A percentile compares a stretch with the other conserved stretches of the same genome.
Conservation (phyloP, 2,797 vertebrate species). For the Parauchenoglanis ngamensis region DNA sequence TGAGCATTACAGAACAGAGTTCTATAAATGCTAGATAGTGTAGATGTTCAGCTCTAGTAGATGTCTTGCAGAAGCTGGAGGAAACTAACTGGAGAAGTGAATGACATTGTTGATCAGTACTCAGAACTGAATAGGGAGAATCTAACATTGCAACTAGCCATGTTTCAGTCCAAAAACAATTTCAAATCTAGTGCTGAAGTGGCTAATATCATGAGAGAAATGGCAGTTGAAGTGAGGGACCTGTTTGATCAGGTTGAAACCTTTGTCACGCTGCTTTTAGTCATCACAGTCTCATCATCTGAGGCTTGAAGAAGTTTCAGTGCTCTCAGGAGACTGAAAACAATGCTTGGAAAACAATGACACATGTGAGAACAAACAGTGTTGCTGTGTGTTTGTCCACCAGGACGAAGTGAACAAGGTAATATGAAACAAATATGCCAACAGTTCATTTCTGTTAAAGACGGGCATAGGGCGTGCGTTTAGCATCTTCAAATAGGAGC, state of each 20-base stretch:
- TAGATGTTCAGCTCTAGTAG: conserved; percentile 44
- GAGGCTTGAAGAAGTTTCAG: background rate
- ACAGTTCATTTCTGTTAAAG: too few relatives aligned
- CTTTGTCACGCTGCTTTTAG: conserved; percentile 34
- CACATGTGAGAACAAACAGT: too few relatives aligned
- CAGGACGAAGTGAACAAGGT: too few relatives aligned
- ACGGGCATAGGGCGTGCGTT: too few relatives aligned
- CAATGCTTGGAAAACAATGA: too few relatives aligned
- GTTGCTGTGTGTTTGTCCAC: too few relatives aligned
- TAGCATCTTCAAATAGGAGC: too few relatives aligned
- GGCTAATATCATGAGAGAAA: conserved; percentile 22
- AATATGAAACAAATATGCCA: too few relatives aligned
- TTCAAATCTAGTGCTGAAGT: conserved; percentile 21
- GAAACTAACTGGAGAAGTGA: conserved; percentile 38
- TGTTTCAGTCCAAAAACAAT: too few relatives aligned
- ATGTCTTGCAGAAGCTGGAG: conserved; percentile 29
- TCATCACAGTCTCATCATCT: conserved; percentile 21
- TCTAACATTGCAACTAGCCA: too few relatives aligned
- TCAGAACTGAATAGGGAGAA: conserved; percentile 4
- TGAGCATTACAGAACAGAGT: conserved; percentile 46
- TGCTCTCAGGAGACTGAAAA: too few relatives aligned
- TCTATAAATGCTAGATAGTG: conserved; percentile 38
- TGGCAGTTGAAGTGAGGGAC: conserved; percentile 23
- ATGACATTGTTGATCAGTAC: conserved; percentile 39
- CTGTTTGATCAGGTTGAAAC: conserved; percentile 31